Conservation (phyloP, 2,888 invertebrate genomes). For the Serripes groenlandicus region DNA sequence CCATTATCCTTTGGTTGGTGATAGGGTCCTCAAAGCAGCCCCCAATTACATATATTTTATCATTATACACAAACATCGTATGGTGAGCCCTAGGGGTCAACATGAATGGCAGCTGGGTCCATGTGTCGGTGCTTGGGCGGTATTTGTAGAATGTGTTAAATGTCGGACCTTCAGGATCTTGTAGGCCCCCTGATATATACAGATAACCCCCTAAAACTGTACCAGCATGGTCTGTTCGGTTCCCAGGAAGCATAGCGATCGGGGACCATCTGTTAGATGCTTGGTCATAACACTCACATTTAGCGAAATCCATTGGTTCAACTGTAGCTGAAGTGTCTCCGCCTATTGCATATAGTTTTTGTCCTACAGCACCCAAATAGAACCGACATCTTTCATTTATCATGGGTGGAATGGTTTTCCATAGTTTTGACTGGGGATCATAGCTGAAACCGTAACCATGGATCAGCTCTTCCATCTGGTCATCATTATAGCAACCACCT, state of each 20-base stretch:
- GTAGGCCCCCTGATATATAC: constrained; percentile 88
- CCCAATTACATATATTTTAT: constrained; percentile 78
- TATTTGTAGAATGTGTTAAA: constrained; percentile 86
- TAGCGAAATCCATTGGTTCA: constrained; percentile 68
- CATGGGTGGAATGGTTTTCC: constrained; percentile 89
- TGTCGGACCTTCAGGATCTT: constrained; percentile 87
- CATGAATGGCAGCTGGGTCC: constrained; percentile 75
- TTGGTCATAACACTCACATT: constrained; percentile 79
- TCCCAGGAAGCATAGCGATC: constrained; percentile 74
- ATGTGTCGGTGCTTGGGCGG: constrained; percentile 71
- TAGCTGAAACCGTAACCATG: constrained; percentile 92
- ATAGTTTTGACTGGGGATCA: constrained; percentile 89
- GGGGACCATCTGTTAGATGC: constrained; percentile 75
- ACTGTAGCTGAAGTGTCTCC: constrained; percentile 88
- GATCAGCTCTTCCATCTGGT: constrained; percentile 89
- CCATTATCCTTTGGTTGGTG: constrained; percentile 88
- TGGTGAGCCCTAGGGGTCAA: constrained; percentile 80
- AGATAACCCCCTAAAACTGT: constrained; percentile 77
- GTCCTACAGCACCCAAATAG: constrained; percentile 75
- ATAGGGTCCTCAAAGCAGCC: constrained; percentile 87
- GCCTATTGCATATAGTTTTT: constrained; percentile 82
- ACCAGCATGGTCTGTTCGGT: constrained; percentile 83
- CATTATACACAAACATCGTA: constrained; percentile 75
- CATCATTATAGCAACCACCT: constrained; percentile 90
- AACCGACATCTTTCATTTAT: constrained; percentile 80